Conservation (phyloP, 2,113 vertebrate genomes). For the Xiphophorus maculatus region DNA sequence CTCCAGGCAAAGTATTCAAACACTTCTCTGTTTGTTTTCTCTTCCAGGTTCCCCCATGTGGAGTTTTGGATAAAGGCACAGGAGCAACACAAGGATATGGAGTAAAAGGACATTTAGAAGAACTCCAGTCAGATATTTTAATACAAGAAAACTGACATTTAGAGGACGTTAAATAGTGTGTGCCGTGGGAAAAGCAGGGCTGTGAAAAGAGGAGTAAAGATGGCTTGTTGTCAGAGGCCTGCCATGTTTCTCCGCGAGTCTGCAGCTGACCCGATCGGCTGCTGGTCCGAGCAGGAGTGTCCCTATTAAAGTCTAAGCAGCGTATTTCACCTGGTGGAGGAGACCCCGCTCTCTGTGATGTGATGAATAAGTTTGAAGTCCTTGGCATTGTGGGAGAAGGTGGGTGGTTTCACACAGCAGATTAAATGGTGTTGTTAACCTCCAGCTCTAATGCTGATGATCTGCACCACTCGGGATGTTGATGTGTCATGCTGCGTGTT, state of each 20-base stretch:
- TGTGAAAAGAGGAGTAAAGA: slow-evolving; percentile 42
- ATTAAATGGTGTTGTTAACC: slow-evolving; percentile 25
- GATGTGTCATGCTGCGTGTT: not conserved
- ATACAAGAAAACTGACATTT: not conserved
- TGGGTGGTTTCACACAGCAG: slow-evolving; percentile 76
- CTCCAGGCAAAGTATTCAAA: slow-evolving; percentile 6
- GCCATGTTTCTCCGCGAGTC: slow-evolving; percentile 47
- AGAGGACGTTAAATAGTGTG: not conserved
- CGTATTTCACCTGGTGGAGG: slow-evolving; percentile 89
- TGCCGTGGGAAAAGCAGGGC: slow-evolving; percentile 5
- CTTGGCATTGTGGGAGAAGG: slow-evolving; percentile 99
- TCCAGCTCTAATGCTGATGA: slow-evolving; percentile 7
- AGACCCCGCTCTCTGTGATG: slow-evolving; percentile 95
- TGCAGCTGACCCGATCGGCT: slow-evolving; percentile 19
- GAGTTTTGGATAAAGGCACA: slow-evolving; percentile 30
- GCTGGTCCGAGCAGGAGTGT: slow-evolving; percentile 43
- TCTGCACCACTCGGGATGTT: not conserved
- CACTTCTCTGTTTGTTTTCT: slow-evolving; percentile 34
- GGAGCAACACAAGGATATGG: slow-evolving; percentile 26
- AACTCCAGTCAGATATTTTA: not conserved
- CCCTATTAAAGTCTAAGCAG: slow-evolving; percentile 75
- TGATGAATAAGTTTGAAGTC: slow-evolving; percentile 99
- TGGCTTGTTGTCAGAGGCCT: slow-evolving; percentile 41
- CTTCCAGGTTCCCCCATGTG: slow-evolving; percentile 37
- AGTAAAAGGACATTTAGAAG: slow-evolving; percentile 33